These are phyloP conservation scores for Ataeniobius toweri DNA, from an alignment of 2,797 vertebrate genomes.

Conservation along the genomic window DNA sequence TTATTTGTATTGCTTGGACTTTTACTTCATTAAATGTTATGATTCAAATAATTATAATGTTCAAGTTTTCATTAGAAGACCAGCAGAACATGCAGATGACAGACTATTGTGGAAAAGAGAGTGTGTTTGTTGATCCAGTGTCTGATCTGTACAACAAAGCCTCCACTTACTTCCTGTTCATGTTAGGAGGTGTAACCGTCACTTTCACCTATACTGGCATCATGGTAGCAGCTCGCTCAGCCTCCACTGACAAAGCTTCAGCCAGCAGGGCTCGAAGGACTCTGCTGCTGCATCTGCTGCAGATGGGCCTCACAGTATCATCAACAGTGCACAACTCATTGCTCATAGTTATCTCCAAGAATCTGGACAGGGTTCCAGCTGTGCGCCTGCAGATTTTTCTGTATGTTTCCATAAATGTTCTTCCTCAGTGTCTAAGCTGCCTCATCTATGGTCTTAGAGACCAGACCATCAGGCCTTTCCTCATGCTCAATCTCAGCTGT, in stretches of 20 bases:
- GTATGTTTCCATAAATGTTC: slow-evolving; percentile 27
- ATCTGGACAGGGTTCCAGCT: neutral
- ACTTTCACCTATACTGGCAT: slow-evolving; percentile 46
- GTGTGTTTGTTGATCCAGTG: neutral
- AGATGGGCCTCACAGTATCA: slow-evolving; percentile 45
- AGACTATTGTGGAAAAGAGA: slow-evolving; percentile 16
- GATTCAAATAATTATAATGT: slow-evolving; percentile 21
- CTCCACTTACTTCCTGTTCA: slow-evolving; percentile 28
- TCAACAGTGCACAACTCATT: slow-evolving; percentile 21
- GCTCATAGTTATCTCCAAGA: neutral
- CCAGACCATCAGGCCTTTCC: slow-evolving; percentile 40
- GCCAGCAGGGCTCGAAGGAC: slow-evolving; percentile 41
- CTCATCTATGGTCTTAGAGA: slow-evolving; percentile 66
- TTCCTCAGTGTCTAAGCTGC: slow-evolving; percentile 55
- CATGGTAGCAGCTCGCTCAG: slow-evolving; percentile 48
- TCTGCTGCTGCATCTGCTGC: slow-evolving; percentile 54
- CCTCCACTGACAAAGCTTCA: slow-evolving; percentile 44
- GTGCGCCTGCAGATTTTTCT: slow-evolving; percentile 11
- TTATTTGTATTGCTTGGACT: slow-evolving; percentile 57
- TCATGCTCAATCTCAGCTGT: slow-evolving; percentile 44
- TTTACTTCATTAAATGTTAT: slow-evolving; percentile 40
- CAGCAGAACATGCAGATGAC: slow-evolving; percentile 22
- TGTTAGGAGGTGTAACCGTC: slow-evolving; percentile 7
- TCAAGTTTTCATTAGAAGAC: slow-evolving; percentile 19
- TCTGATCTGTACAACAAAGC: slow-evolving; percentile 5